These are phyloP conservation scores for Dryoscopus gambensis DNA, from an alignment of 2,113 vertebrate genomes.

Conservation along the genomic window DNA sequence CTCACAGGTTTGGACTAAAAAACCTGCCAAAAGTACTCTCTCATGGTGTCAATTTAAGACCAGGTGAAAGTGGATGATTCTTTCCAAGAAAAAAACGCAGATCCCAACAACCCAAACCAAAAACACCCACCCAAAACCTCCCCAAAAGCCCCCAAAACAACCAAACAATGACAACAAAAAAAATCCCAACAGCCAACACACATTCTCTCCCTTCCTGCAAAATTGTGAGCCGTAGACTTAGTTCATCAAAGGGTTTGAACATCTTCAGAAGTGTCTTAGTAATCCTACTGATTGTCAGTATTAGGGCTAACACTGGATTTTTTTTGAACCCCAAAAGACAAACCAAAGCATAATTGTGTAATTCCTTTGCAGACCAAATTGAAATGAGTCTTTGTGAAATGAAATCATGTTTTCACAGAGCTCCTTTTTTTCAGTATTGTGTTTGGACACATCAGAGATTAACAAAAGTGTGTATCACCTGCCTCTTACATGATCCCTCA, in stretches of 20 bases:
- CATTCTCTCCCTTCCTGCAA: not conserved
- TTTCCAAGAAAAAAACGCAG: not conserved
- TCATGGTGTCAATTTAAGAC: slow-evolving; percentile 30
- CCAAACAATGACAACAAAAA: not conserved
- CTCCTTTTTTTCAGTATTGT: not conserved
- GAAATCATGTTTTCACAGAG: not conserved
- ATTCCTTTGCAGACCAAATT: not conserved
- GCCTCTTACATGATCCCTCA: not conserved
- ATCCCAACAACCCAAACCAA: not conserved
- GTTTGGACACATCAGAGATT: not conserved
- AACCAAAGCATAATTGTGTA: not conserved
- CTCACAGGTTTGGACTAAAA: slow-evolving; percentile 1
- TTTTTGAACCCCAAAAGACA: not conserved
- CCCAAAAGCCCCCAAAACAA: not conserved
- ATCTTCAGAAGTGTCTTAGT: not conserved
- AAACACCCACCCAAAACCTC: fast-evolving
- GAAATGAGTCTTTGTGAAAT: not conserved
- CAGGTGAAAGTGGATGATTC: not conserved
- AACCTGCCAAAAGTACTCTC: slow-evolving; percentile 26
- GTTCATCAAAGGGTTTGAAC: not conserved
- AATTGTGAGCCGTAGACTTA: not conserved
- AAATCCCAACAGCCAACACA: not conserved
- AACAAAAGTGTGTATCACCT: not conserved
- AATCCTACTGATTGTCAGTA: not conserved
- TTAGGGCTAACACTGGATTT: not conserved